Base-by-base conservation (phyloP, 2,888 invertebrate species). In the Xestia sexstrigata region DNA sequence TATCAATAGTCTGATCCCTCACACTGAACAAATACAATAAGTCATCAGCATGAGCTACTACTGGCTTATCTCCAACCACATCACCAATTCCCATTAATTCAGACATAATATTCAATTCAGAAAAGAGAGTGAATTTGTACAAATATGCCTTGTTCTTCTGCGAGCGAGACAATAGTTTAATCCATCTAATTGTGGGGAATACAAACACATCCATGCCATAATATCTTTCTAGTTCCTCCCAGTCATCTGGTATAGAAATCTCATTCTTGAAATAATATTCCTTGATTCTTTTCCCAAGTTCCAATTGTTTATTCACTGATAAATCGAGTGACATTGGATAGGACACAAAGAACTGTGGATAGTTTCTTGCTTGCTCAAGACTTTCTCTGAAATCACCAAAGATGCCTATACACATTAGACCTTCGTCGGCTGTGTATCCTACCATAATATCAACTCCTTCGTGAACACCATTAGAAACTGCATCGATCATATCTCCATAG, bases 401-500 rank as follows among this genome's bases (percentile, higher is more conserved):
- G 45, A 75, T 45, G 11, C 47, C 68, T 15, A 90, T 74, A 7
- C 58, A 62, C 49, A 91, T 62, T 0, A 91, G 26, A 26, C 98
- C 98, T 94, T 98, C 98, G 66, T 98, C 97, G 1, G 97, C 96
- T 30, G 97, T 98, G 6, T 97, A 92, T 11, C 98, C 98, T 23
- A 97, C 95, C 91, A 98, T 97, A 92, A 98, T 97, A 0, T 98
- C 98, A 0, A 98, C 95, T n/a, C 87, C 92, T 68, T 92, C 89
- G 55, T 97, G 93, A n/a, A 94, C 94, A n/a, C 97, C 97, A 30
- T 95, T 91, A 80, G 95, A 93, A 17, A 95, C 83, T 30, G 91
- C 90, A 55, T 97, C 93, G 47, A 84, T 73, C 1, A 90, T 70
- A 35, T 92, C 86, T n/a, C 90, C 92, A n/a, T 87, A 85, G 79